These are phyloP conservation scores for Hanleya hanleyi DNA, from an alignment of 2,888 invertebrate species.

Conservation along the genomic window DNA sequence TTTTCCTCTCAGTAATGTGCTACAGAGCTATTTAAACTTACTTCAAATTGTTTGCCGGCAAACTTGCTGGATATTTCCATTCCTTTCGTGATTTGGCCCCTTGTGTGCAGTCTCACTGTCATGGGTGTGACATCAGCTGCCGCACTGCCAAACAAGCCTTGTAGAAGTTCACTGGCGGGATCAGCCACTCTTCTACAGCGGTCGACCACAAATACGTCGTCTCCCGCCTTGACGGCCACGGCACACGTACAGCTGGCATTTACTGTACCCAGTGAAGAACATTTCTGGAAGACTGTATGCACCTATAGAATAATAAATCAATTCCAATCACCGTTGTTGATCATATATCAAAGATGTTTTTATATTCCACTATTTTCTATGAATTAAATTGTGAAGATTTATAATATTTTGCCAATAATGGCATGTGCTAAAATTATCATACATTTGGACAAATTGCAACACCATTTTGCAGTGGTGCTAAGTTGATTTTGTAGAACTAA, in stretches of 20 bases:
- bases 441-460: no score
- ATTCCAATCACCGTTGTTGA: no score
- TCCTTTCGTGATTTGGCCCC: not conserved
- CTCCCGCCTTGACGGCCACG: not conserved
- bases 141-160: not conserved
- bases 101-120: not conserved
- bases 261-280: not conserved
- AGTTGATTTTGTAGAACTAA: no score
- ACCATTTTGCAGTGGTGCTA: no score
- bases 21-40: no score
- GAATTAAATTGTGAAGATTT: no score
- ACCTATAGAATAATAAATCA: no score
- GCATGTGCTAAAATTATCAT: no score
- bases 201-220: not conserved
- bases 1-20: no score
- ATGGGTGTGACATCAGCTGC: not conserved
- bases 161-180: not conserved
- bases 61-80: not conserved
- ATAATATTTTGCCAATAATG: no score
- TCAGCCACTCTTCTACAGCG: not conserved
- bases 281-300: not conserved
- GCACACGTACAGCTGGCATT: slow-evolving; percentile 6
- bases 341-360: no score
- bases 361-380: no score
- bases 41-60: not conserved